Base-by-base conservation (phyloP, 2,888 invertebrate genomes). In the Ceraclea dissimilis region DNA sequence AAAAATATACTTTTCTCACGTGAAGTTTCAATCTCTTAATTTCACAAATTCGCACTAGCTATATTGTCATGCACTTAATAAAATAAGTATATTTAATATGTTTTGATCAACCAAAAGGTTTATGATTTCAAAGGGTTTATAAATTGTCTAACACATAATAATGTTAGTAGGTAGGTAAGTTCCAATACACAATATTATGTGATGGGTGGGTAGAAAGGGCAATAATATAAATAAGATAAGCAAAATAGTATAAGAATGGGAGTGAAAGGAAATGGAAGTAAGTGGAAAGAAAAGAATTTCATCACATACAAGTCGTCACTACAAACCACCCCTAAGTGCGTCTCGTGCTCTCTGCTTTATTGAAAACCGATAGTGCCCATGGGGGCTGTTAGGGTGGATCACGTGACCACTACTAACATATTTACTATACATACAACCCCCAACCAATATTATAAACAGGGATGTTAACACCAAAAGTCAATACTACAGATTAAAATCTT, bases 351-450 rank as follows among this genome's bases (percentile, higher is more conserved):
- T 60, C 59, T 57, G 61, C 59, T 61, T 61, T 61, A 61, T 61
- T 61, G 61, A 61, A 61, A 61, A 59, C 57, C 59, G 59, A 61
- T 61, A 56, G 61, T 54, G 58, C 61, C 61, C 59, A 18, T 52
- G 59, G 61, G 61, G 59, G 59, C 48, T 47, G 58, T 61, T 61
- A 52, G 50, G 55, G 59, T 50, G 60, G 53, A 43, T 49, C 56
- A 58, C 60, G 58, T 48, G 52, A 52, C 56, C 57, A 46, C 54
- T n/a, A n/a, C n/a, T n/a, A n/a, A n/a, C n/a, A n/a, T n/a, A n/a
- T n/a, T n/a, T n/a, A n/a, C n/a, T 53, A 18, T 20, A 19, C 56
- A 34, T 13, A 19, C 20, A 39, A 39, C 39, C 54, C 43, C 17
- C 4, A 8, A 39, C 16, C 39, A 39, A 39, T 39, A 39, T 13